Evolutionary conservation across 2,113 vertebrate species (phyloP).

Genomic region (Prietella phreatophila): DNA sequence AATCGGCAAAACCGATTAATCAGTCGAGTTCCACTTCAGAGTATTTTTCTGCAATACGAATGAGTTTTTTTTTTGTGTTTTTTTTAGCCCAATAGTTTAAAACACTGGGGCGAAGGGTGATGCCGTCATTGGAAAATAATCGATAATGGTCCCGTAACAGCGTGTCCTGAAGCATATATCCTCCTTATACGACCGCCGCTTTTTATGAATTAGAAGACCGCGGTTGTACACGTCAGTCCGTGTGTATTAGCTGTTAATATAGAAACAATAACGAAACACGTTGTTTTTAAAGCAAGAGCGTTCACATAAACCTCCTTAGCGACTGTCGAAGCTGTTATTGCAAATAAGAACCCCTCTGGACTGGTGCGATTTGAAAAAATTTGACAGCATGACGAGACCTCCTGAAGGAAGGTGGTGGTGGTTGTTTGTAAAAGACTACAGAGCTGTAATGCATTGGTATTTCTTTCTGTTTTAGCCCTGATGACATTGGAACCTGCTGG

Average conservation of each 20-base stretch:
- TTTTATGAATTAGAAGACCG: too few relatives aligned
- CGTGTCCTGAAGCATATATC: too few relatives aligned
- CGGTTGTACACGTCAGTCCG: neutral
- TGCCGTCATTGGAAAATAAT: neutral
- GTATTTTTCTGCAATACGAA: too few relatives aligned
- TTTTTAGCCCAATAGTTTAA: neutral
- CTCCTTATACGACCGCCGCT: too few relatives aligned
- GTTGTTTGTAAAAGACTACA: neutral
- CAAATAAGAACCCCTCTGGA: neutral
- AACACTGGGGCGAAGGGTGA: too few relatives aligned
- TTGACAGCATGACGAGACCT: neutral
- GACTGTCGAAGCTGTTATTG: neutral
- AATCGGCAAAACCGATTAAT: too few relatives aligned
- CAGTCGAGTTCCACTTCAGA: too few relatives aligned
- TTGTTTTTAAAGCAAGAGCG: neutral
- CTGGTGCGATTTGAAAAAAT: rapidly evolving
- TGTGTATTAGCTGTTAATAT: neutral
- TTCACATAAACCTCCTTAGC: neutral
- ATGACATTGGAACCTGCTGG: conserved; percentile 88
- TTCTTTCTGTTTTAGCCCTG: conserved; percentile 64
- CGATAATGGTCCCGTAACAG: too few relatives aligned
- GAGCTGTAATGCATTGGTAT: neutral
- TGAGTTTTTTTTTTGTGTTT: too few relatives aligned
- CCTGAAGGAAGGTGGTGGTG: neutral
- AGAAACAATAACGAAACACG: neutral